Evolutionary conservation across 2,797 vertebrate species (phyloP), one percentile per base, ranked within the genome.

Genomic region (Cyprinella venusta): DNA sequence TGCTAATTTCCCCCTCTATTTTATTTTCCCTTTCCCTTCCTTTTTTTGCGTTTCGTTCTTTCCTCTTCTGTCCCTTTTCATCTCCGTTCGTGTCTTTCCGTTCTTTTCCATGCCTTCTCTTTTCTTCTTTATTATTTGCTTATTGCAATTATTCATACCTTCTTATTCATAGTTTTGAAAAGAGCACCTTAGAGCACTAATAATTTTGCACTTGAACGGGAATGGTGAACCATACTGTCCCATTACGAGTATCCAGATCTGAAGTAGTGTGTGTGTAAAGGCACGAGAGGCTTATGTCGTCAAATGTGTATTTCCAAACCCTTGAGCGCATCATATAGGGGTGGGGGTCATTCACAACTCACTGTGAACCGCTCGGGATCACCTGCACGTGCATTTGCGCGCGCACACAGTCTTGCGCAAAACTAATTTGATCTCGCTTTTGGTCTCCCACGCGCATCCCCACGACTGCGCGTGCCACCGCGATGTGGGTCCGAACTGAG

Each of bases 311-410:
- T 48, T 75, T 40, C 59, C 45, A 24, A 52, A 68, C 40, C 65
- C 8, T 36, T 0, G 50, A 16, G n/a, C 15, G 16, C 36, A 16
- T 30, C 80, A 64, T 79, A 40, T 79, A 40, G 24, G 6, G 67
- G 18, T 6, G 52, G n/a, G 1, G 42, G 61, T 36, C 81, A 82
- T 82, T 82, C 63, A 76, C 72, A 68, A 76, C 63, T 82, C 36
- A 10, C 24, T 5, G 71, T 81, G 13, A 21, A 64, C 21, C 80
- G 19, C 30, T 50, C 8, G 8, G 45, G 7, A 65, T 54, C 61
- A 75, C 48, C 80, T 30, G 61, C 80, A 79, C 40, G 71, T 68
- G 72, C 40, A 7, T 61, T 48, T 59, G 72, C 81, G 45, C 80
- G 42, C 45, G 33, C 48, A 21, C 4, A 38, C 15, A 48, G 30